Conservation (phyloP, 2,797 vertebrate genomes). For the Botia almorhae region DNA sequence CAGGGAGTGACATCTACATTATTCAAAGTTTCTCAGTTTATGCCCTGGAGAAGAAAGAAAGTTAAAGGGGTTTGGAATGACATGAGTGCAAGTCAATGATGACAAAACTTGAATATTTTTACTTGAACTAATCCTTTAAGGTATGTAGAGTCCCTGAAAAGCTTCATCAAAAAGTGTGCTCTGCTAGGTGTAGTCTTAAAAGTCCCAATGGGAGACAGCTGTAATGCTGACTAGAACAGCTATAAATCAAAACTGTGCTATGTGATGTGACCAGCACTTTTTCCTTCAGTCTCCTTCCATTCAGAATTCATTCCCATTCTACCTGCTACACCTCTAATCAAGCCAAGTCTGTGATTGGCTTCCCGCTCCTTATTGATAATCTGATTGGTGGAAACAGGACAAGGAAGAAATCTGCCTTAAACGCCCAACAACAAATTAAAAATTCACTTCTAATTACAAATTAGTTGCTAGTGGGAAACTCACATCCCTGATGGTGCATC, state of each 20-base stretch:
- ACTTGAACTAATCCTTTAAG: background rate
- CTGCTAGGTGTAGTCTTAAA: conserved; percentile 27
- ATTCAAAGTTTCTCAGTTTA: background rate
- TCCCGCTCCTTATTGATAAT: conserved; percentile 51
- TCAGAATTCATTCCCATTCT: conserved; percentile 40
- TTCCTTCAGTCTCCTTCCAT: conserved; percentile 1
- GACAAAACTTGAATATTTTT: background rate
- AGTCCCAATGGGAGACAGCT: conserved; percentile 22
- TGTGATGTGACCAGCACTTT: conserved; percentile 25
- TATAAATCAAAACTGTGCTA: conserved; percentile 32
- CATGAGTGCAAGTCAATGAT: background rate
- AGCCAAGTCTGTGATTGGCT: conserved; percentile 32
- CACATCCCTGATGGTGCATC: conserved; percentile 36
- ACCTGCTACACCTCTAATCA: conserved; percentile 32
- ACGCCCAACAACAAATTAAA: conserved; percentile 52
- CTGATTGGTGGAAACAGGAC: conserved; percentile 44
- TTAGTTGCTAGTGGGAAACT: conserved; percentile 35
- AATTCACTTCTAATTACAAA: conserved; percentile 55
- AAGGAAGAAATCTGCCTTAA: conserved; percentile 27
- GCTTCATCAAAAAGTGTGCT: background rate
- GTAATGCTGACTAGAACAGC: conserved; percentile 33
- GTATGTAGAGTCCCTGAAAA: background rate
- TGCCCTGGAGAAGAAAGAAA: background rate
- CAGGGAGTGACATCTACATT: background rate
- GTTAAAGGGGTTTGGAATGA: background rate